phyloP scores from a whole-genome alignment of 92 coral and sea anemone species.

The Zoanthus gigantus region DNA sequence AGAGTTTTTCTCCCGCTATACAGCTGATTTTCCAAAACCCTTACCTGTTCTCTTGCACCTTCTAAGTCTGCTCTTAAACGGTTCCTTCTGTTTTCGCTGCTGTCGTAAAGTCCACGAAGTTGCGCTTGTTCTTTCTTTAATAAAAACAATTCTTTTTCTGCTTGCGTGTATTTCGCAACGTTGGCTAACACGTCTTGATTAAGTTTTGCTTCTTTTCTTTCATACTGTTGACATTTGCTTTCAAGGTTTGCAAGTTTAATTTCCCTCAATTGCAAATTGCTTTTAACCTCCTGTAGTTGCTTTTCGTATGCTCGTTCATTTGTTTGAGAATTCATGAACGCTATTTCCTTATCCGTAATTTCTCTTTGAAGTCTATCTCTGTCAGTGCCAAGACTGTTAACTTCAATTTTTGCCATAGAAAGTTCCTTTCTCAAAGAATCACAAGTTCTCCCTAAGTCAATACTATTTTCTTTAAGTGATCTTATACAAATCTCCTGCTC shows the following conservation, averaged over 20 bases:
- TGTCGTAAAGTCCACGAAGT: constrained; percentile 77
- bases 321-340: constrained; percentile 76
- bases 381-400: constrained; percentile 77
- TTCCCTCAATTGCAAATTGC: constrained; percentile 58
- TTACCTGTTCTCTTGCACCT: constrained; percentile 50
- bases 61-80: constrained; percentile 69
- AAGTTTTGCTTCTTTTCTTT: constrained; percentile 69
- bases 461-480: constrained; percentile 68
- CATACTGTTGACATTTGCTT: constrained; percentile 59
- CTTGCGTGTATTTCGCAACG: constrained; percentile 80
- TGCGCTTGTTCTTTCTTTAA: constrained; percentile 79
- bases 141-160: constrained; percentile 78
- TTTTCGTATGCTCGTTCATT: constrained; percentile 60
- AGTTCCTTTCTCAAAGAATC: constrained; percentile 79
- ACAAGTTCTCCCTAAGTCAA: constrained; percentile 55
- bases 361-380: constrained; percentile 84
- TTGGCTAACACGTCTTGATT: constrained; percentile 71
- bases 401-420: constrained; percentile 69
- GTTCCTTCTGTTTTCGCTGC: constrained; percentile 66
- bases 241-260: constrained; percentile 63
- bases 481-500: constrained; percentile 75
- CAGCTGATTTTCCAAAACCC: constrained; percentile 59
- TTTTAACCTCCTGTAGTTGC: constrained; percentile 64
- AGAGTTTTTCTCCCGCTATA: constrained; percentile 8
- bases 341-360: constrained; percentile 82